Base-by-base conservation (phyloP, 2,888 invertebrate species). In the Cheilosia vernalis region DNA sequence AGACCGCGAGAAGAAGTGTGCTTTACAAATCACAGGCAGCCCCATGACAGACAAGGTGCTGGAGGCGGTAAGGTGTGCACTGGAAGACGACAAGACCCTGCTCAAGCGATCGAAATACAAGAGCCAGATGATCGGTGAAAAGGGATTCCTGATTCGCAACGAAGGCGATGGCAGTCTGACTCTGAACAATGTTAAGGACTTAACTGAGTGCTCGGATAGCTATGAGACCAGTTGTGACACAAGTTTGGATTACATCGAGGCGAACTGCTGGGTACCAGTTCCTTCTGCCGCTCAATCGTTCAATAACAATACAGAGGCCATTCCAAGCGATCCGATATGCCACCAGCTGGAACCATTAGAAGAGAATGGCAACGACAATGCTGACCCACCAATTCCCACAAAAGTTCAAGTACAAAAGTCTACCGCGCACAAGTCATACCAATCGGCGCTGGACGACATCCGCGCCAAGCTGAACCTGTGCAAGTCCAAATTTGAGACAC, bases 221-320 rank as follows among this genome's bases (percentile, higher is more conserved):
- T 91, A 91, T 60, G 92, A 92, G 83, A 92, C 92, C 2, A 92
- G 92, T 70, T 92, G 92, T 79, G 92, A 92, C 66, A 92, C 91
- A 0, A 92, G 92, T 47, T 87, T 92, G 4, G 92, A 92, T 61
- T 92, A 92, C 72, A 90, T 90, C 10, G 92, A 92, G 67, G 88
- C 90, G 0, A 92, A 92, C 88, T 42, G 15, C 7, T 70, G 76
- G 58, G 44, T 58, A 30, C 40, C 80, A n/a, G 58, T 56, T 13
- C 53, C 63, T 42, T 19, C 49, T 44, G 13, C 17, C n/a, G 15
- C n/a, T 1, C 69, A 76, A 37, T 13, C 70, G 4, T 17, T 44
- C 37, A 83, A 51, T n/a, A 74, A 47, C 17, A 72, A 72, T 9
- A 4, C 58, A 10, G 77, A 69, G 13, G 2, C 30, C n/a, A 49